phyloP scores from a whole-genome alignment of 2,888 invertebrate species.

The Onthophagus sagittarius region DNA sequence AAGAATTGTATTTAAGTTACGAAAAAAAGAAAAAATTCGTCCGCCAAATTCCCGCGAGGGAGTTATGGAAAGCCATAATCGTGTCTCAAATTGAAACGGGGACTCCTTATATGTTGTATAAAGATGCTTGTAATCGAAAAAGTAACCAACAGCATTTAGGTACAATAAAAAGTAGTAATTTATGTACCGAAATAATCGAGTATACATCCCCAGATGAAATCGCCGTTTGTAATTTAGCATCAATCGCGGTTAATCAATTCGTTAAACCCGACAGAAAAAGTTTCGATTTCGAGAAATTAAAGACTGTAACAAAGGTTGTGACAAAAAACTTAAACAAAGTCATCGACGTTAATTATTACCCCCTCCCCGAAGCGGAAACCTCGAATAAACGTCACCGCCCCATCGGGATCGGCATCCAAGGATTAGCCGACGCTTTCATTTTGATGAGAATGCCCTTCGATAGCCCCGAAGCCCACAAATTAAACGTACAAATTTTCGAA shows the following conservation, averaged over 20 bases:
- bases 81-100: conserved; percentile 97
- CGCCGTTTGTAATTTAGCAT: conserved; percentile 97
- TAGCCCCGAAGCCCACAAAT: conserved; percentile 73
- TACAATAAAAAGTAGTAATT: conserved; percentile 95
- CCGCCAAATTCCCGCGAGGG: conserved; percentile 72
- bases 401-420: conserved; percentile 94
- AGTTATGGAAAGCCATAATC: conserved; percentile 91
- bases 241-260: conserved; percentile 94
- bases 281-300: conserved; percentile 85
- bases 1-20: conserved; percentile 79
- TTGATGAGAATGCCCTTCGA: conserved; percentile 92
- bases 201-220: conserved; percentile 90
- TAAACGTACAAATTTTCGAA: conserved; percentile 97
- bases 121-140: conserved; percentile 94
- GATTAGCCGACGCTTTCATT: conserved; percentile 94
- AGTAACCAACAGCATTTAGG: conserved; percentile 98
- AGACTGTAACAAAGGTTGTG: conserved; percentile 81
- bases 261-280: conserved; percentile 69
- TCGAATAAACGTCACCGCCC: conserved; percentile 87
- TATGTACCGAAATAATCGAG: conserved; percentile 97
- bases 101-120: conserved; percentile 95
- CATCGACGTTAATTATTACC: conserved; percentile 95
- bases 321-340: conserved; percentile 94
- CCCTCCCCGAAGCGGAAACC: conserved; percentile 78
- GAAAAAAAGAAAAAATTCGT: conserved; percentile 72